Base-by-base conservation (phyloP, 2,797 vertebrate genomes). In the Leuciscus waleckii region DNA sequence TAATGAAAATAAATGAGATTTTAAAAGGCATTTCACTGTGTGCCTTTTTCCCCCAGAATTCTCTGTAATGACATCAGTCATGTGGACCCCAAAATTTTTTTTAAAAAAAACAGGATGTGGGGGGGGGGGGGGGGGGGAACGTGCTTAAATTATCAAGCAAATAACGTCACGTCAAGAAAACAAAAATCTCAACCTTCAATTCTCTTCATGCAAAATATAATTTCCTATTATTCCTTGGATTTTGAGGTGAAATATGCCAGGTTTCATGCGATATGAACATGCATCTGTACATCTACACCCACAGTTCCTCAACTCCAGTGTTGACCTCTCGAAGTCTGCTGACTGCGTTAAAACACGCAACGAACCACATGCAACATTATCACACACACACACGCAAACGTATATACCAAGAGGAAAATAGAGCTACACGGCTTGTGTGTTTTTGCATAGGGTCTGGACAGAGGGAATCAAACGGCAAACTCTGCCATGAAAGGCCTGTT, bases 391-490 rank as follows among this genome's bases (percentile, higher is more conserved):
- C 14, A 61, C n/a, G 46, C 32, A 63, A 29, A 29, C 29, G 29
- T 54, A 89, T 5, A 32, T 5, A 35, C 2, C 26, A 7, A 37
- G 49, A 56, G 51, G 61, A 90, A 83, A 61, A 71, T 49, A 79
- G 67, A 67, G 87, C 85, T 86, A 86, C 87, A 79, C 13, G 58
- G 70, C 85, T 88, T 71, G n/a, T 19, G 13, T 74, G n/a, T 7
- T 63, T 89, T 94, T 93, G 93, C 92, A 93, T 91, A 94, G 93
- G 91, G 87, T 81, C 88, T 90, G 89, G 88, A 88, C 89, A 91
- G 90, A 89, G 46, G 86, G 78, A 84, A 85, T 85, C 10, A 75
- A 81, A 85, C 68, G 2, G 87, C 69, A 69, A 83, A 68, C 65
- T 69, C 78, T 46, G 81, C 88, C 75, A 73, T 63, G 13, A 69